phyloP scores from a whole-genome alignment of 2,113 vertebrate species.

The Platycercus adscitus region DNA sequence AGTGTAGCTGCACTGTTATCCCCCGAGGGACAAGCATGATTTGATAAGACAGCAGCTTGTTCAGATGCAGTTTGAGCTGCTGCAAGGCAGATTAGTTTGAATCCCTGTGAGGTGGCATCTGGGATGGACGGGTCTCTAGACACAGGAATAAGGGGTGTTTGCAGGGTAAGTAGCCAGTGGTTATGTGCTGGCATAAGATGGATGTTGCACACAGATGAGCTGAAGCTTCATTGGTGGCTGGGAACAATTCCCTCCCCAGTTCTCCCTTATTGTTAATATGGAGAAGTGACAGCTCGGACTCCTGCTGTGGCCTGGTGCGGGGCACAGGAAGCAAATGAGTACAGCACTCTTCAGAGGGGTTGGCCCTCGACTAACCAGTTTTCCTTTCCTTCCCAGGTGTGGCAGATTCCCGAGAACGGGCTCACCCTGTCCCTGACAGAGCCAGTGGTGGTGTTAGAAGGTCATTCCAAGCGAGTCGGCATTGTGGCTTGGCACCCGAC shows the following conservation, averaged over 20 bases:
- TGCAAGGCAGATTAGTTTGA: neutral
- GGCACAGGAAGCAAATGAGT: accelerated
- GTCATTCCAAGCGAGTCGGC: slow-evolving; percentile 95
- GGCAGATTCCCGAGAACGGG: slow-evolving; percentile 96
- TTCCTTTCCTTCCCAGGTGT: slow-evolving; percentile 79
- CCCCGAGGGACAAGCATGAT: accelerated
- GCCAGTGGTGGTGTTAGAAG: slow-evolving; percentile 90
- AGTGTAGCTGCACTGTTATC: neutral
- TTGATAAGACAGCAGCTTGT: neutral
- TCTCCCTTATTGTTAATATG: neutral
- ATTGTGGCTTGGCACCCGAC: slow-evolving; percentile 96
- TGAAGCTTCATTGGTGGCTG: neutral
- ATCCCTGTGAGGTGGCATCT: neutral
- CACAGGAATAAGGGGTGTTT: accelerated
- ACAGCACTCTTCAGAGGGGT: accelerated
- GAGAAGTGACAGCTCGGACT: accelerated
- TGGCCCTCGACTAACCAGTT: neutral
- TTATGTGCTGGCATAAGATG: neutral
- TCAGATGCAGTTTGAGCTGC: neutral
- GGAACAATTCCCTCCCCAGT: accelerated
- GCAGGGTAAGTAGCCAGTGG: neutral
- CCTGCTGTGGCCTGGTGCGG: accelerated
- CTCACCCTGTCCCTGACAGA: slow-evolving; percentile 89
- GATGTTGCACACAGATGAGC: neutral
- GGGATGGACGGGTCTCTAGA: accelerated